phyloP scores from a whole-genome alignment of 2,113 vertebrate species.

The Pampusana beccarii region DNA sequence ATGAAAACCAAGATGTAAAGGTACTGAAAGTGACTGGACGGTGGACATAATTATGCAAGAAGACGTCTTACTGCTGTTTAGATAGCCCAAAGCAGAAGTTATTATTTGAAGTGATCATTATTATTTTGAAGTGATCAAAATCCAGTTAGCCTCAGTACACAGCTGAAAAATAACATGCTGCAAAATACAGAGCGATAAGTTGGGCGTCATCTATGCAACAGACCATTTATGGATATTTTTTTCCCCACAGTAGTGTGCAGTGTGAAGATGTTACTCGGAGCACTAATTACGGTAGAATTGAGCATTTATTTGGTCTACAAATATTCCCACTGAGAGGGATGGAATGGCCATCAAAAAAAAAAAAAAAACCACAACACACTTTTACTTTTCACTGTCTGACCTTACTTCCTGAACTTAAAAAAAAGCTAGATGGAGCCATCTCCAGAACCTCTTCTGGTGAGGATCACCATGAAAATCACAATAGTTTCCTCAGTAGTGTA shows the following conservation, averaged over 20 bases:
- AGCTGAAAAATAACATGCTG: background rate
- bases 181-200: background rate
- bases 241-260: background rate
- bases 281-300: background rate
- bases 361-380: background rate
- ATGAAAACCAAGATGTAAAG: background rate
- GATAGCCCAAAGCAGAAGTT: background rate
- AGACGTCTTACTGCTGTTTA: background rate
- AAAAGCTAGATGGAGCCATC: background rate
- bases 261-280: background rate
- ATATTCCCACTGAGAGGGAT: background rate
- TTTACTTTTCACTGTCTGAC: background rate
- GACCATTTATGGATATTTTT: background rate
- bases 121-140: background rate
- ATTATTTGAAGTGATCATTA: background rate
- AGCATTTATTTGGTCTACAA: conserved; percentile 1
- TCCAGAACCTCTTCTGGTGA: background rate
- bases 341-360: background rate
- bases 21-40: background rate
- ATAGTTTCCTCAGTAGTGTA: background rate
- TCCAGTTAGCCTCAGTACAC: background rate
- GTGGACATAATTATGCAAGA: background rate
- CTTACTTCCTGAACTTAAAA: background rate
- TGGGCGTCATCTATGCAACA: background rate
- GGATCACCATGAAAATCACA: background rate